phyloP scores from a whole-genome alignment of 2,113 vertebrate species.

The Paedocypris sp. region DNA sequence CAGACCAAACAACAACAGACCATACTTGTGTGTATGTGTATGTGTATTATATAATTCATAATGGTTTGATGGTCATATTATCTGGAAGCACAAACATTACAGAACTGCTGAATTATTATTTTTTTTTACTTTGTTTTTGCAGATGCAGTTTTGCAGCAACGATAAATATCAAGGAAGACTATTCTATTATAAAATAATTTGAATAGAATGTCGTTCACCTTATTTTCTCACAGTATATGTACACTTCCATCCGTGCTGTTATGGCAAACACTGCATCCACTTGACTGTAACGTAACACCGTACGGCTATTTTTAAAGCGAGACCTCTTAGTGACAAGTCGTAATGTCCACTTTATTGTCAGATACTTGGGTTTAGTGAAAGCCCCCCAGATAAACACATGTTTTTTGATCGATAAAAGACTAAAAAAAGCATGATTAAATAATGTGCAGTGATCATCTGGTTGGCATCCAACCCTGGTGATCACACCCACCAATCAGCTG shows the following conservation, averaged over 20 bases:
- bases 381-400: neutral
- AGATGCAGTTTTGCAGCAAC: neutral
- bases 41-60: too few relatives aligned
- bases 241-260: slow-evolving; percentile 41
- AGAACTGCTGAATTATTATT: neutral
- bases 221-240: neutral
- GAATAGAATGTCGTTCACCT: neutral
- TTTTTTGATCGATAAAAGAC: too few relatives aligned
- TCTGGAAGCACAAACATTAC: too few relatives aligned
- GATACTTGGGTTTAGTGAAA: slow-evolving; percentile 17
- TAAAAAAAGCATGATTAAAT: too few relatives aligned
- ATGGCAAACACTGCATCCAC: slow-evolving; percentile 54
- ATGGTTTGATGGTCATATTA: too few relatives aligned
- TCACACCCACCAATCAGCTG: too few relatives aligned
- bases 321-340: slow-evolving; percentile 55
- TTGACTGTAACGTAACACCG: slow-evolving; percentile 60
- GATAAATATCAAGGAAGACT: neutral
- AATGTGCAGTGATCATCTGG: too few relatives aligned
- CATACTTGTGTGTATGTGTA: too few relatives aligned
- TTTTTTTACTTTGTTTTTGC: neutral
- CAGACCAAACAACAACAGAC: too few relatives aligned
- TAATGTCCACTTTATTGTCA: slow-evolving; percentile 47
- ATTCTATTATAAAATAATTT: too few relatives aligned
- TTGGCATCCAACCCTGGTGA: too few relatives aligned
- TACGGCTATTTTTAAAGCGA: slow-evolving; percentile 67